Base-by-base conservation (phyloP, 37 sponge, comb jelly and placozoan genomes). In the Beroe ovata region DNA sequence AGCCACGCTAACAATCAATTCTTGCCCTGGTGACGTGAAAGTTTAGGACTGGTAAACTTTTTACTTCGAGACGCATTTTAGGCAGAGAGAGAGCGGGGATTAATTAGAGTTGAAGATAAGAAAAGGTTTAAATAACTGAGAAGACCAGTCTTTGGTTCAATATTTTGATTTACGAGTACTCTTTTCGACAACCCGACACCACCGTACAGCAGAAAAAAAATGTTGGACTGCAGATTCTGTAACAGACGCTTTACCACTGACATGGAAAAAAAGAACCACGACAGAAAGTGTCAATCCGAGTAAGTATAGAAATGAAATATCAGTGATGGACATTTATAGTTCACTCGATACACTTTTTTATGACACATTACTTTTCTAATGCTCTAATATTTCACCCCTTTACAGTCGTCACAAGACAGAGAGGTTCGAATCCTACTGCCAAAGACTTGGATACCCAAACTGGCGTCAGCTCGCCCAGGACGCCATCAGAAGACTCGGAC, bases 371-470 rank as follows among this genome's bases (percentile, higher is more conserved):
- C n/a, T n/a, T n/a, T n/a, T n/a, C n/a, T n/a, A n/a, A n/a, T n/a
- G n/a, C n/a, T n/a, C n/a, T n/a, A n/a, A n/a, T n/a, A n/a, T n/a
- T n/a, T n/a, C n/a, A n/a, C n/a, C n/a, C n/a, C n/a, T n/a, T 77
- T 77, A 23, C 84, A 77, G 84, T 77, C 84, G 84, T 42, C 84
- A 77, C 54, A 77, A 77, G 22, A 77, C 54, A 0, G 84, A 77
- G 47, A 39, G 84, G 28, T 77, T 77, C 54, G 84, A 77, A 42
- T 77, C 84, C 4, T 77, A 77, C 84, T 77, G 84, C 84, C 84
- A 77, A 36, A 38, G 84, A 25, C 21, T 77, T 25, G 84, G 84
- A 33, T 77, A 77, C 84, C 26, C 14, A 0, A 77, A 77, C 84
- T 77, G 84, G 84, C 38, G 84, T 21, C 84, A 77, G 25, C 84